These are phyloP conservation scores for Gasterosteus nipponicus DNA, from an alignment of 2,113 vertebrate species.

Conservation along the genomic window DNA sequence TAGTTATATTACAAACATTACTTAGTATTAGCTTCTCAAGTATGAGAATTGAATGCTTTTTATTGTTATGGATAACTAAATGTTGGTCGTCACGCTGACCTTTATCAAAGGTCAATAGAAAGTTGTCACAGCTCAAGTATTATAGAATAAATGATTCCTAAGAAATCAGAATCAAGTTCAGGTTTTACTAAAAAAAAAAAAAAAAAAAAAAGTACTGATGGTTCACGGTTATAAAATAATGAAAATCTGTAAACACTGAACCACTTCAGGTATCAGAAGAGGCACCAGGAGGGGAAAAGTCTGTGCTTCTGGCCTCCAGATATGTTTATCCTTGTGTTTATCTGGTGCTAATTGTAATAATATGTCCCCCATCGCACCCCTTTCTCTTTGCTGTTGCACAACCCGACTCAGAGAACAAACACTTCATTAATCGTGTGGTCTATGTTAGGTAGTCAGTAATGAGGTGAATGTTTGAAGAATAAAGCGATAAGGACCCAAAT, in stretches of 20 bases:
- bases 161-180: background rate
- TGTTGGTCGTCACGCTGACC: background rate
- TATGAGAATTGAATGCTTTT: background rate
- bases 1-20: background rate
- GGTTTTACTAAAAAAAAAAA: background rate
- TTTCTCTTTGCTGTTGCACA: slow-evolving; percentile 51
- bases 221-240: slow-evolving; percentile 2
- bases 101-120: background rate
- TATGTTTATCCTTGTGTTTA: slow-evolving; percentile 53
- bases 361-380: slow-evolving; percentile 7
- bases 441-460: slow-evolving; percentile 62
- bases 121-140: background rate
- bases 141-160: background rate
- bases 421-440: slow-evolving; percentile 55
- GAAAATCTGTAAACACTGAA: slow-evolving; percentile 33
- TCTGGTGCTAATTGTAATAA: slow-evolving; percentile 62
- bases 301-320: slow-evolving; percentile 37
- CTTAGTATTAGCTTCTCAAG: background rate
- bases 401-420: slow-evolving; percentile 37
- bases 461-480: slow-evolving; percentile 75
- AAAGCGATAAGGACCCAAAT: slow-evolving; percentile 60
- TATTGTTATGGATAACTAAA: background rate
- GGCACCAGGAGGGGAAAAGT: slow-evolving; percentile 50
- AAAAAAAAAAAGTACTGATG: too few species aligned
- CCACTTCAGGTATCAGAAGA: slow-evolving; percentile 34